Conservation (phyloP, 2,113 vertebrate genomes). For the Nettapus auritus region DNA sequence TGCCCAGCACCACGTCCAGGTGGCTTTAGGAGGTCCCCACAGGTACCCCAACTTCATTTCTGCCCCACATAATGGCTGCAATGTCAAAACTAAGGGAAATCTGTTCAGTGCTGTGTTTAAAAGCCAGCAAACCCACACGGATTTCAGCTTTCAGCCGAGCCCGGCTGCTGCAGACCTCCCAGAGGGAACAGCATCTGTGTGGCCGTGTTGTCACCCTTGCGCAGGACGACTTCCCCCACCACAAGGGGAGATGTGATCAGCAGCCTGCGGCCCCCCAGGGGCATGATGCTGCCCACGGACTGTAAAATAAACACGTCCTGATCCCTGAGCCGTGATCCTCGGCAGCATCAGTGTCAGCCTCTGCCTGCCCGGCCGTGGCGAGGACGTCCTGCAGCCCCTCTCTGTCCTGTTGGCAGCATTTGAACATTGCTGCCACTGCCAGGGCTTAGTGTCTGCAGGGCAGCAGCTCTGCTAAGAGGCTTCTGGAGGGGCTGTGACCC, state of each 20-base stretch:
- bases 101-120: accelerated
- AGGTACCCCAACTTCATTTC: neutral
- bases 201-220: neutral
- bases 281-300: neutral
- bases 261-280: neutral
- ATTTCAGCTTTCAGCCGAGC: neutral
- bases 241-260: neutral
- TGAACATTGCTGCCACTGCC: conserved; percentile 10
- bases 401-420: neutral
- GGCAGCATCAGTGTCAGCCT: neutral
- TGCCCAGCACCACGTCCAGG: too few species aligned
- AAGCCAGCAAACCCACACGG: neutral
- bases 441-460: neutral
- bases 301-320: conserved; percentile 24
- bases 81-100: neutral
- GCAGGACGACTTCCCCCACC: neutral
- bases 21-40: too few species aligned
- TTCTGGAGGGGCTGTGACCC: neutral
- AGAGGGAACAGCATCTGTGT: neutral
- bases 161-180: neutral
- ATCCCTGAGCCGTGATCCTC: conserved; percentile 19
- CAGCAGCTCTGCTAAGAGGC: neutral
- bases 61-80: neutral
- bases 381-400: neutral
- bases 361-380: neutral